A percentile compares a stretch with the other conserved stretches of the same genome.
Evolutionary conservation across 2,797 vertebrate species (phyloP).

Genomic region (Gallirallus australis): DNA sequence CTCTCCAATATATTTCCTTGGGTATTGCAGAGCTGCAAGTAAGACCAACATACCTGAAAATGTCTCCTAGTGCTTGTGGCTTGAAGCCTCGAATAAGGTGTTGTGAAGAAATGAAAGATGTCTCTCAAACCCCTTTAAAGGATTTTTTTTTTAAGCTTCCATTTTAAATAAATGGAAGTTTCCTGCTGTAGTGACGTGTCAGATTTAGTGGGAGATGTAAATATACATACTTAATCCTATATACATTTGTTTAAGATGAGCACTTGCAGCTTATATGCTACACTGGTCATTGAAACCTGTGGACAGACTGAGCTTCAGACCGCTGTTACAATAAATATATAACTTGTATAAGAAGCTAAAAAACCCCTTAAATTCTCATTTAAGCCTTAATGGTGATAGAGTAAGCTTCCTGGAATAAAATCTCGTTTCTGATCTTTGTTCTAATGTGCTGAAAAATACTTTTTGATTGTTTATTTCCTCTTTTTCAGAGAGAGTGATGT

Average conservation of each 20-base stretch:
- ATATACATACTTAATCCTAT: background rate
- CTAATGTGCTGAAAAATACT: background rate
- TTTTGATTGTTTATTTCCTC: background rate
- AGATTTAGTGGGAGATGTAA: background rate
- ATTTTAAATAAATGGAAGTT: background rate
- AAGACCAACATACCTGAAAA: background rate
- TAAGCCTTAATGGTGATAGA: background rate
- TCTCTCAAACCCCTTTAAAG: background rate
- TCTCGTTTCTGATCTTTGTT: background rate
- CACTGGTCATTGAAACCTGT: background rate
- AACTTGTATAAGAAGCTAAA: background rate
- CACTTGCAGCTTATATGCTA: background rate
- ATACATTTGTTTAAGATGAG: background rate
- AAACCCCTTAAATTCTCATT: background rate
- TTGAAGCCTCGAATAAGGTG: background rate
- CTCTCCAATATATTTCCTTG: background rate
- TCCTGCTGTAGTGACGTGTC: background rate
- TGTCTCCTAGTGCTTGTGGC: background rate
- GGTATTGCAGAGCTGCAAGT: background rate
- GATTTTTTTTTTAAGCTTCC: background rate
- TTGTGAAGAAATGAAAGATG: background rate
- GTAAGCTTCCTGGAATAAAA: background rate
- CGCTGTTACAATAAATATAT: background rate
- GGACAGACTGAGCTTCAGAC: background rate
- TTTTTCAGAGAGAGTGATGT: conserved; percentile 90